Percentiles rank a stretch among this genome's conserved stretches.
These are phyloP conservation scores for Microcebus lehilahytsara DNA, from an alignment of 2,113 vertebrate species.

Conservation along the genomic window DNA sequence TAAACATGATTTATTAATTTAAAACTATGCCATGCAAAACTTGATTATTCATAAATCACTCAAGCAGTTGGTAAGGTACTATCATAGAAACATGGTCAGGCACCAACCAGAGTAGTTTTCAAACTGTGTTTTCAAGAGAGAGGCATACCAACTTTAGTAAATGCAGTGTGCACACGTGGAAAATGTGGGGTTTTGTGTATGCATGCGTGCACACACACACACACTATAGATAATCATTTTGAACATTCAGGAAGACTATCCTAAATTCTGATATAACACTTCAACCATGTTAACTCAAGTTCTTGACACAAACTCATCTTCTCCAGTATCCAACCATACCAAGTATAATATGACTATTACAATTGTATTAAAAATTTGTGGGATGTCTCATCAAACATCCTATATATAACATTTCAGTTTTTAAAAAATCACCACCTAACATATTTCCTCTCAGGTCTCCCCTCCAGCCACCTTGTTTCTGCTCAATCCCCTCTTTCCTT, in stretches of 20 bases:
- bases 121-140: neutral
- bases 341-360: neutral
- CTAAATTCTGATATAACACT: neutral
- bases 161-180: neutral
- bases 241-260: neutral
- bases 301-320: neutral
- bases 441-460: neutral
- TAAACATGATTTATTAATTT: neutral
- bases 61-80: neutral
- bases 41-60: neutral
- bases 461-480: neutral
- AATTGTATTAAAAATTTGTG: neutral
- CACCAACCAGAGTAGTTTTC: neutral
- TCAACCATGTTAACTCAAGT: neutral
- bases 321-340: neutral
- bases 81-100: neutral
- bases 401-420: neutral
- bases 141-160: neutral
- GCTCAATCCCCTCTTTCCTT: neutral
- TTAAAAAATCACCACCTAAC: neutral
- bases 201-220: neutral
- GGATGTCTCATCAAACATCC: neutral
- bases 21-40: conserved; percentile 6
- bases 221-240: neutral
- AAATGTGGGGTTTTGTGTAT: neutral